Base-by-base conservation (phyloP, 2,113 vertebrate genomes). In the Tiliqua scincoides region DNA sequence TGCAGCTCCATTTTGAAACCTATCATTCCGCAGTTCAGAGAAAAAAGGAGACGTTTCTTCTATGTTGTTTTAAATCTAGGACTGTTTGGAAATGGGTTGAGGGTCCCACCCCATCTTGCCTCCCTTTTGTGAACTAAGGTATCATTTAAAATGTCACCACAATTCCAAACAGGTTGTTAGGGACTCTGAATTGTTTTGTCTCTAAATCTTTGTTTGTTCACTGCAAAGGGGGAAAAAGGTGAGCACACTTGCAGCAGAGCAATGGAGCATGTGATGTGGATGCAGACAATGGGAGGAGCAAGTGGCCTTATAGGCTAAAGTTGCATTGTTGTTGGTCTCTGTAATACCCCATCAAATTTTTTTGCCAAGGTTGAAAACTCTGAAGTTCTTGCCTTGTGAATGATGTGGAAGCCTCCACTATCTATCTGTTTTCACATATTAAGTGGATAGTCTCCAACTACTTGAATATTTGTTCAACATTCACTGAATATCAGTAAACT, bases 1-100 rank as follows among this genome's bases (percentile, higher is more conserved):
- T 94, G 90, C 93, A 52, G 77, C 83, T n/a, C 92, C 88, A 90
- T 87, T 82, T 57, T 83, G 73, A 96, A 95, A 94, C 89, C 92
- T 93, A 89, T 96, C 93, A 96, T 96, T 93, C 95, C 92, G 85
- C 90, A 89, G 91, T 90, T 83, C 89, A 80, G 77, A 83, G 85
- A 85, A 92, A 87, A 91, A 90, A 92, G 93, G 88, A 89, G 88
- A 89, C 82, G 71, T 32, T 20, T 73, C 82, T 11, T 2, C 88
- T 85, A 88, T 91, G 48, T 35, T 48, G 20, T 89, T 77, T 43
- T 63, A 63, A 74, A 82, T 63, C 86, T 84, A 1, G 3, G 90
- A 82, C 91, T 93, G 91, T 91, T 91, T 89, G 90, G 89, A 93
- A 88, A 74, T 52, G 89, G 82, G 91, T 93, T 85, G 2, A 87